Evolutionary conservation across 2,888 invertebrate species (phyloP), one percentile per base, ranked within the genome.

Genomic region (Erpobdella octoculata): DNA sequence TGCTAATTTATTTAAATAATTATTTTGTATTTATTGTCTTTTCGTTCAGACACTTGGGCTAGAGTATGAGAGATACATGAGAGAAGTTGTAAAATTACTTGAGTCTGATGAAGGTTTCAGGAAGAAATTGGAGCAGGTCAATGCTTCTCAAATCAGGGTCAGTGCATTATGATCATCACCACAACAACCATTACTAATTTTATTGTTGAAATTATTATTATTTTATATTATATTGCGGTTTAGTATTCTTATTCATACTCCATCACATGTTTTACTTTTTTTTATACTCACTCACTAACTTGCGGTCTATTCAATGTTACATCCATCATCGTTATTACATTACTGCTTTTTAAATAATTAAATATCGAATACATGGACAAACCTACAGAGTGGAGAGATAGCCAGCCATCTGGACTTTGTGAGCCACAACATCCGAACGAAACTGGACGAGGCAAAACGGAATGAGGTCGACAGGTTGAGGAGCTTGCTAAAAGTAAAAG

Each of bases 371-470:
- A n/a, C n/a, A n/a, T n/a, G n/a, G n/a, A n/a, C n/a, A n/a, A 46
- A 53, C 33, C 46, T 35, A 4, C 48, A 92, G 92, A 89, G 89
- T 76, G 95, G 95, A 0, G 91, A 91, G 83, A 93, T 96, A 76
- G 93, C 96, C 0, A 88, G 90, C 74, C 91, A 95, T 80, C 84
- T 96, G 72, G 91, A 93, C 79, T 90, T 90, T 81, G 93, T 94
- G 0, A 89, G 89, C 79, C 93, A 93, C 81, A 88, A 91, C 78
- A 89, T 96, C 0, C 87, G 96, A 76, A 89, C 90, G 0, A 89
- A 89, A 80, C 84, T 96, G 74, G 95, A 96, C 81, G 96, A 96
- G 85, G 87, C 95, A 59, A 96, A 96, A 83, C 87, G 96, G 59
- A 86, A 88, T 35, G 96, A 96, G 85, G 80, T 96, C 72, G 89